Evolutionary conservation across 2,888 invertebrate species (phyloP).

Genomic region (Catocala sponsa): DNA sequence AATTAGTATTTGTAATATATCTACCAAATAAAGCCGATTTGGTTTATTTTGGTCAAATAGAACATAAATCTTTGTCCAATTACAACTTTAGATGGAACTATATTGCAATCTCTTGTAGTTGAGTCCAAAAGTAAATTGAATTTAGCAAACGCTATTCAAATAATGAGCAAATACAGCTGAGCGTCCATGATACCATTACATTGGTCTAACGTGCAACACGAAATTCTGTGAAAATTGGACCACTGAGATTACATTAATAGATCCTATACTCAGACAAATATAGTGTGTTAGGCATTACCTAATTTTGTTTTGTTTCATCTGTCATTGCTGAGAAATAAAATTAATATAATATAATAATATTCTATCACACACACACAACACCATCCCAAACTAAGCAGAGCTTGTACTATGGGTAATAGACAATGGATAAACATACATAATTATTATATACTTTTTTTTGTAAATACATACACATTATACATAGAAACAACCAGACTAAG

Average conservation of each 20-base stretch:
- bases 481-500: too few species aligned
- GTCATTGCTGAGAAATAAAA: too few species aligned
- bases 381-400: too few species aligned
- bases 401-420: too few species aligned
- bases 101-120: constrained; percentile 63
- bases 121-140: constrained; percentile 65
- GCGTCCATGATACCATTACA: constrained; percentile 36
- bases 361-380: too few species aligned
- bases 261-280: background rate
- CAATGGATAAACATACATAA: too few species aligned
- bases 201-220: constrained; percentile 16
- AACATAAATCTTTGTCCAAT: constrained; percentile 58
- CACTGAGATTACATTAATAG: background rate
- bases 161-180: constrained; percentile 49
- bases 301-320: background rate
- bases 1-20: constrained; percentile 3
- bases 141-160: constrained; percentile 61
- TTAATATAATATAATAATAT: too few species aligned
- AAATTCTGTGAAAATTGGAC: constrained; percentile 13
- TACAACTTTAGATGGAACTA: constrained; percentile 57
- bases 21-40: constrained; percentile 24
- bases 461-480: too few species aligned
- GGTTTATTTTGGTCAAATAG: constrained; percentile 48
- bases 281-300: background rate
- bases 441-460: too few species aligned